phyloP scores from a whole-genome alignment of 2,888 invertebrate species.

The Dastarcus helophoroides region DNA sequence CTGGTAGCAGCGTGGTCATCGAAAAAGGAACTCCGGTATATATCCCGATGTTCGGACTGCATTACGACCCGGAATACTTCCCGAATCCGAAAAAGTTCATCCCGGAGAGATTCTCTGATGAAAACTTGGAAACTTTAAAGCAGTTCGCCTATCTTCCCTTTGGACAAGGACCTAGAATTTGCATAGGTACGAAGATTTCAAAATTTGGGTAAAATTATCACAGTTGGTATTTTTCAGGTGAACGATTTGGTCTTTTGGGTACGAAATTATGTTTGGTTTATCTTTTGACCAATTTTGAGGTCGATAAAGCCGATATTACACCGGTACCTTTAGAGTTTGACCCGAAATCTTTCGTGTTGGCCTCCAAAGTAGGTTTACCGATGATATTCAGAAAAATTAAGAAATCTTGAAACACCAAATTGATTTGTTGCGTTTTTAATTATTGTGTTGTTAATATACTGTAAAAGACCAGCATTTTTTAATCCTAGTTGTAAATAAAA shows the following conservation, averaged over 20 bases:
- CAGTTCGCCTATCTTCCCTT: slow-evolving; percentile 9
- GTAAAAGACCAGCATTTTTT: too few relatives aligned
- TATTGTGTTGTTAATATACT: too few relatives aligned
- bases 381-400: slow-evolving; percentile 14
- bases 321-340: slow-evolving; percentile 18
- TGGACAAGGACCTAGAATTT: slow-evolving; percentile 12
- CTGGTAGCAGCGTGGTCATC: slow-evolving; percentile 18
- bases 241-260: slow-evolving; percentile 18
- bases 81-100: slow-evolving; percentile 32
- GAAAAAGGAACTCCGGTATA: slow-evolving; percentile 26
- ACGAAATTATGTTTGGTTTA: slow-evolving; percentile 16
- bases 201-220: background rate
- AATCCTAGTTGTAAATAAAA: too few relatives aligned
- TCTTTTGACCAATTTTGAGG: slow-evolving; percentile 16
- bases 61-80: slow-evolving; percentile 28
- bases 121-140: slow-evolving; percentile 12
- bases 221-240: slow-evolving; percentile 18
- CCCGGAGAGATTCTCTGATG: slow-evolving; percentile 31
- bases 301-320: slow-evolving; percentile 16
- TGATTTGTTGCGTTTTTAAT: too few relatives aligned
- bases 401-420: too few relatives aligned
- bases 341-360: slow-evolving; percentile 16
- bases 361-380: slow-evolving; percentile 18
- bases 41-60: slow-evolving; percentile 28
- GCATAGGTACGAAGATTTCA: slow-evolving; percentile 11